These are phyloP conservation scores for Cydia splendana DNA, from an alignment of 1,140 invertebrate genomes.

Conservation along the genomic window DNA sequence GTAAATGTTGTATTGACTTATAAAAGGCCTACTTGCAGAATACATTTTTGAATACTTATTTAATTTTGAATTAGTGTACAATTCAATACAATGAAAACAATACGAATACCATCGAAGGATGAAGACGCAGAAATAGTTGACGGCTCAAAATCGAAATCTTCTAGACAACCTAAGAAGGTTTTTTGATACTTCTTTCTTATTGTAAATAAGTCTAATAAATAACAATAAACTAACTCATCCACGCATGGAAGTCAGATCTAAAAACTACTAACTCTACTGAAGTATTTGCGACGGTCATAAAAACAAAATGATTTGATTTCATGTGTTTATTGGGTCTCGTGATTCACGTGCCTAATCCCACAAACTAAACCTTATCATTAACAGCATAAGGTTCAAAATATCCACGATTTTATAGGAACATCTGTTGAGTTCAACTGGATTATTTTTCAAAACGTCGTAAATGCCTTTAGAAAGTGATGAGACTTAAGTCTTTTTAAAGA, in stretches of 20 bases:
- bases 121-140: too few species aligned
- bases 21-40: too few species aligned
- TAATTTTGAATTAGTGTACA: too few species aligned
- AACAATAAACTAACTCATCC: too few species aligned
- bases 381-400: not conserved
- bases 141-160: too few species aligned
- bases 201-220: too few species aligned
- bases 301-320: conserved; percentile 31
- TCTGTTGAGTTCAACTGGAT: conserved; percentile 1
- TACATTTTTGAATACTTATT: too few species aligned
- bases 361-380: not conserved
- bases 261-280: conserved; percentile 4
- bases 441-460: not conserved
- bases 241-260: not conserved
- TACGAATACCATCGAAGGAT: too few species aligned
- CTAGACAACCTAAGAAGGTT: too few species aligned
- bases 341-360: not conserved
- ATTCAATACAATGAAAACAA: too few species aligned
- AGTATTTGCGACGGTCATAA: conserved; percentile 29
- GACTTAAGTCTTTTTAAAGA: not conserved
- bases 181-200: too few species aligned
- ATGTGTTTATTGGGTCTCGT: conserved; percentile 29
- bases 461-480: not conserved
- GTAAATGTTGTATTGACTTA: too few species aligned
- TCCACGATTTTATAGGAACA: not conserved